Conservation (phyloP, 1,140 invertebrate species). For the Chelonus insularis region DNA sequence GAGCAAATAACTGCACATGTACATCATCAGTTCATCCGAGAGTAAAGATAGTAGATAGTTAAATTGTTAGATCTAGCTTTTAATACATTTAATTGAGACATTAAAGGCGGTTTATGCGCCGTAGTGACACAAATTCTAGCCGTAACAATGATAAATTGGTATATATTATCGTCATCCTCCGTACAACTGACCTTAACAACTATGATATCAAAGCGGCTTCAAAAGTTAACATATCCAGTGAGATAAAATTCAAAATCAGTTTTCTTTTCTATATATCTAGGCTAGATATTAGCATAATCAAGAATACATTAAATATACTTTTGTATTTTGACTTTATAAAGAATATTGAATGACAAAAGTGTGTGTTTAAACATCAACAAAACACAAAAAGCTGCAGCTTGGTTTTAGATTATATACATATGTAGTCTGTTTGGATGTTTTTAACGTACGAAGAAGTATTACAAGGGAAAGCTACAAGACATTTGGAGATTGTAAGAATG, state of each 20-base stretch:
- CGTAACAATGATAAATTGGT: constrained; percentile 48
- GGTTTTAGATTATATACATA: no score
- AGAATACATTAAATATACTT: background rate
- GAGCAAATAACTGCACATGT: background rate
- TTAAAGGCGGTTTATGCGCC: constrained; percentile 40
- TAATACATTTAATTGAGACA: constrained; percentile 44
- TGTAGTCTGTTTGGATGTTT: no score
- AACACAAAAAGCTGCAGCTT: no score
- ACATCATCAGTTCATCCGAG: background rate
- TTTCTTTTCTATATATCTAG: no score
- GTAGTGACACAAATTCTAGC: constrained; percentile 40
- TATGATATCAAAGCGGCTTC: background rate
- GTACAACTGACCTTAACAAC: background rate
- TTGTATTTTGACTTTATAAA: no score
- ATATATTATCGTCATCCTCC: constrained; percentile 34
- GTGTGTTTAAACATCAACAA: no score
- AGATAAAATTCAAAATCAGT: background rate
- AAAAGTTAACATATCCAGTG: background rate
- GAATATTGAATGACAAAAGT: no score
- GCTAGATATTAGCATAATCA: no score
- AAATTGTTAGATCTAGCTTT: background rate
- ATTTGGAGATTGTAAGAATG: no score
- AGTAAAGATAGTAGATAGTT: background rate
- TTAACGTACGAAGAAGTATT: no score
- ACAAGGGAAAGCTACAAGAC: no score